A percentile compares a stretch with the other conserved stretches of the same genome.
phyloP scores from a whole-genome alignment of 2,113 vertebrate species.

The Hemichromis elongatus region DNA sequence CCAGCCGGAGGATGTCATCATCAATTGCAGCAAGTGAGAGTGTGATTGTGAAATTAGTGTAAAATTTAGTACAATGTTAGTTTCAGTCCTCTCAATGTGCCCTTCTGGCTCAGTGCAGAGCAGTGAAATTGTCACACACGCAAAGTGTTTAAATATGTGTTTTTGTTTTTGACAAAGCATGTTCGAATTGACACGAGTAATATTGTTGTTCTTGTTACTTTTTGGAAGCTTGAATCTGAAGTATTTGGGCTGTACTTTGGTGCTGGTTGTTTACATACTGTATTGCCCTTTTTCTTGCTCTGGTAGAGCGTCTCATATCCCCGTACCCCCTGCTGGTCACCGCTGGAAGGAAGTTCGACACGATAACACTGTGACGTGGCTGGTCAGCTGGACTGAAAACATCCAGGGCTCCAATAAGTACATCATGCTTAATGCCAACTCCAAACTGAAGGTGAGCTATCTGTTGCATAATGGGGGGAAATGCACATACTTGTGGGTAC shows the following conservation, averaged over 20 bases:
- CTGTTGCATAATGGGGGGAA: not conserved
- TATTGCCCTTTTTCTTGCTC: not conserved
- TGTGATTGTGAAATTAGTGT: rapidly evolving
- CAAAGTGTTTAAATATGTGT: not conserved
- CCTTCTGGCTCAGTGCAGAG: not conserved
- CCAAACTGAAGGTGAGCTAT: slow-evolving; percentile 73
- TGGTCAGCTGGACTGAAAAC: slow-evolving; percentile 72
- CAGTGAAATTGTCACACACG: not conserved
- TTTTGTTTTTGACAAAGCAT: not conserved
- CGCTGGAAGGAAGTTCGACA: slow-evolving; percentile 68
- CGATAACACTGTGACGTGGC: slow-evolving; percentile 60
- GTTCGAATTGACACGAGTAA: not conserved
- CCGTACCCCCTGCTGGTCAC: slow-evolving; percentile 65
- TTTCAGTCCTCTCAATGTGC: rapidly evolving
- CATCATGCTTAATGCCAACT: slow-evolving; percentile 77
- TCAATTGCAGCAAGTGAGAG: slow-evolving; percentile 68
- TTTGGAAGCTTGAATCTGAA: rapidly evolving
- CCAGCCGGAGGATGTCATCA: slow-evolving; percentile 71
- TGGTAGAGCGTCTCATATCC: slow-evolving; percentile 53
- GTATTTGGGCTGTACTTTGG: not conserved
- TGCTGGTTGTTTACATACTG: not conserved
- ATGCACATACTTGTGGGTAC: not conserved
- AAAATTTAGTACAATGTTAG: not conserved
- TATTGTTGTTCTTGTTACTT: not conserved
- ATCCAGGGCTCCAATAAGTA: slow-evolving; percentile 64